Evolutionary conservation across 2,113 vertebrate species (phyloP), one percentile per base, ranked within the genome.

Genomic region (Poicephalus gulielmi): DNA sequence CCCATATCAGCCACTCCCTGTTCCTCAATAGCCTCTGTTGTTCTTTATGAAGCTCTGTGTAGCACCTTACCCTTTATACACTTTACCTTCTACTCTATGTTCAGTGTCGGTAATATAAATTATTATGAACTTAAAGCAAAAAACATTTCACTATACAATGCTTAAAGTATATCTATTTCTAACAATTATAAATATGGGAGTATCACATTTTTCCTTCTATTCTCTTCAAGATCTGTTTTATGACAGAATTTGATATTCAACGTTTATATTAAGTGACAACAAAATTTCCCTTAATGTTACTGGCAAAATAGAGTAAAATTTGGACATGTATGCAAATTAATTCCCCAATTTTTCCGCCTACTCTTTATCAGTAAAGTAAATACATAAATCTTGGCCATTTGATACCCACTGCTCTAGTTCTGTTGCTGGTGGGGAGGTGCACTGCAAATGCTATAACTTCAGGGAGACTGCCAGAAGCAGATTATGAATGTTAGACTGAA

Each of bases 401-500:
- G 41, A 55, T 55, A 50, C 5, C 20, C 11, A 19, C 9, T 44
- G 39, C 35, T 86, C 55, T 63, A 44, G 30, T 60, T 83, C 27
- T 83, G 31, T 30, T 87, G 46, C 39, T 84, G 33, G 30, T 62
- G 52, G 24, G 7, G 37, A 49, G 24, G n/a, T 22, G 14, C 27
- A 52, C 6, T 64, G 28, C n/a, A 92, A 78, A 63, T 43, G 25
- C 5, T 88, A 8, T 62, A 39, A 81, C 92, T 94, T 71, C 25
- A 82, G 17, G 33, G 41, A 79, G 57, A 44, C n/a, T 59, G 33
- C 77, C 44, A 92, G 43, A 66, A n/a, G 11, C 24, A 71, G 74
- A 70, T 68, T 92, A 85, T 77, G 77, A 67, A 94, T 83, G 28
- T 92, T 86, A 92, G 33, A 53, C 57, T 82, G 67, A 57, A 93